Evolutionary conservation across 2,888 invertebrate species (phyloP).

Genomic region (Mongoloraphidia duomilia): DNA sequence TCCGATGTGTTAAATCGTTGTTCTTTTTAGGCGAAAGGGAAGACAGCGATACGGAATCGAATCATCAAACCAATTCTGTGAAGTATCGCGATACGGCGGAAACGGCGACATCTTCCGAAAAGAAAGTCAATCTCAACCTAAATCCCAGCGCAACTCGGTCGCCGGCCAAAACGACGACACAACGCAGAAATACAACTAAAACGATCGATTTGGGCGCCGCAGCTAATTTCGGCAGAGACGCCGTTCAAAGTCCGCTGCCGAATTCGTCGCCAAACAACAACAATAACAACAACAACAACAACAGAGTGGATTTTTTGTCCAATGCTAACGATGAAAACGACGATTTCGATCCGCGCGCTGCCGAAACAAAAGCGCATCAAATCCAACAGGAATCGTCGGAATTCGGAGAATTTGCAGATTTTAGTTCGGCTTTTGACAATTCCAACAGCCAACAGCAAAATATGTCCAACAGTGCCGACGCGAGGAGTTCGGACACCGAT

Average conservation of each 20-base stretch:
- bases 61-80: constrained; percentile 24
- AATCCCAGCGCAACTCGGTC: constrained; percentile 26
- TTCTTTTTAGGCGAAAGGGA: constrained; percentile 33
- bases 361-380: constrained; percentile 22
- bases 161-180: constrained; percentile 25
- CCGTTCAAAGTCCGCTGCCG: constrained; percentile 22
- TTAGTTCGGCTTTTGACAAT: constrained; percentile 50
- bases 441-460: constrained; percentile 3
- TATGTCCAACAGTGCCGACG: not conserved
- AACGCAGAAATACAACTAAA: constrained; percentile 28
- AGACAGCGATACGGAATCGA: constrained; percentile 50
- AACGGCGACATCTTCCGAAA: constrained; percentile 19
- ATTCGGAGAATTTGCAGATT: constrained; percentile 55
- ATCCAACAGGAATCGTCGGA: not conserved
- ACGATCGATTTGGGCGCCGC: constrained; percentile 54
- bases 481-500: not conserved
- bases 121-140: constrained; percentile 34
- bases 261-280: constrained; percentile 5
- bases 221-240: constrained; percentile 46
- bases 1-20: too few species aligned
- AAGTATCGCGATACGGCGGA: constrained; percentile 10
- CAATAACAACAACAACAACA: not conserved
- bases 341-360: constrained; percentile 45
- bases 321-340: constrained; percentile 38
- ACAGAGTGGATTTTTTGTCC: constrained; percentile 31